These are phyloP conservation scores for Stigmatopora nigra DNA, from an alignment of 2,113 vertebrate species.

Conservation along the genomic window DNA sequence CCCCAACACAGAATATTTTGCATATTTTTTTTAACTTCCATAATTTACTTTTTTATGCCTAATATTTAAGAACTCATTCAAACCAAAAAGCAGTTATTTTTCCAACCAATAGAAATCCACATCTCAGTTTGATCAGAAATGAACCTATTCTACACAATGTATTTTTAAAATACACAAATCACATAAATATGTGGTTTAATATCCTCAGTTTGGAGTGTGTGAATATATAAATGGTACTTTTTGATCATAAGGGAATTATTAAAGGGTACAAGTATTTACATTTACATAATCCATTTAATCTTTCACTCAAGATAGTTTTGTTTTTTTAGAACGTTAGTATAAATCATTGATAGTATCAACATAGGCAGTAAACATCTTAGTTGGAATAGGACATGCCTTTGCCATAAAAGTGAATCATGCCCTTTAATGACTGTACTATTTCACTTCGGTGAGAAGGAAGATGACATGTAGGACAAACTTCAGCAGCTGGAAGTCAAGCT, in stretches of 20 bases:
- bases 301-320: not conserved
- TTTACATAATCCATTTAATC: not conserved
- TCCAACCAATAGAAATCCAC: too few species aligned
- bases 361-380: not conserved
- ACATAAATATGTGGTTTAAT: too few species aligned
- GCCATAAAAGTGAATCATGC: conserved; percentile 7
- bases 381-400: not conserved
- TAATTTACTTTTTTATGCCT: too few species aligned
- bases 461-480: conserved; percentile 3
- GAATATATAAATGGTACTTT: not conserved
- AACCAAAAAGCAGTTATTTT: too few species aligned
- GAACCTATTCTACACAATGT: too few species aligned
- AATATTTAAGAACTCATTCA: too few species aligned
- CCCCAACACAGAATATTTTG: not conserved
- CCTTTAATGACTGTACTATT: conserved; percentile 3
- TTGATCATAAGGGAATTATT: not conserved
- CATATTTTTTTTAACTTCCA: too few species aligned
- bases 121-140: too few species aligned
- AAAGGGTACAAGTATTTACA: not conserved
- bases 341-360: not conserved
- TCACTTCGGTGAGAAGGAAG: conserved; percentile 1
- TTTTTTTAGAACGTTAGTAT: not conserved
- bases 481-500: conserved; percentile 11
- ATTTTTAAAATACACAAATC: too few species aligned
- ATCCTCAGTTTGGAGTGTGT: not conserved